A percentile compares a stretch with the other conserved stretches of the same genome.
Evolutionary conservation across 2,888 invertebrate genomes (phyloP).

Genomic region (Chromoteleia sp.): DNA sequence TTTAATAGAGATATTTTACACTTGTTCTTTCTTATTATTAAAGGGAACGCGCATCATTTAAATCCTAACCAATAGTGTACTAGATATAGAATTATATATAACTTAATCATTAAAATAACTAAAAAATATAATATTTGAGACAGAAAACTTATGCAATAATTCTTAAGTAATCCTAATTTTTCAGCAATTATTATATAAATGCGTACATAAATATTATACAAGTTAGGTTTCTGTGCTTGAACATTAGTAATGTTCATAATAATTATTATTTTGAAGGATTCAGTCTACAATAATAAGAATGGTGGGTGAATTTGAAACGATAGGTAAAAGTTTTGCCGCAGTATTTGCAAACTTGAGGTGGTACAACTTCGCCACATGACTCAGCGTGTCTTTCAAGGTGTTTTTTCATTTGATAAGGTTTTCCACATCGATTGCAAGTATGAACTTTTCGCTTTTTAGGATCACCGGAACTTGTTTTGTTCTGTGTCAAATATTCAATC

Average conservation of each 20-base stretch:
- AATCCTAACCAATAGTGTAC: no score
- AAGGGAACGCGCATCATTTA: no score
- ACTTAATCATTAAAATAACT: no score
- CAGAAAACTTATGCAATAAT: no score
- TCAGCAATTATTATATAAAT: no score
- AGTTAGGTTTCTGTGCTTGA: no score
- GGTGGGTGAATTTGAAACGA: constrained; percentile 74
- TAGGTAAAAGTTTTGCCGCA: constrained; percentile 76
- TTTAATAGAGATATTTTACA: no score
- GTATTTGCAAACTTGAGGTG: constrained; percentile 76
- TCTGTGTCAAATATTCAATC: constrained; percentile 67
- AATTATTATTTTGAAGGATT: constrained; percentile 18
- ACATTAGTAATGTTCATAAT: not conserved
- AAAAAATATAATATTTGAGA: no score
- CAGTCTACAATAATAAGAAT: constrained; percentile 69
- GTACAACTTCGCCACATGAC: constrained; percentile 65
- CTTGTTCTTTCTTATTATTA: no score
- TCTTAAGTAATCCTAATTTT: no score
- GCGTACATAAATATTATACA: no score
- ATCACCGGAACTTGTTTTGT: constrained; percentile 3
- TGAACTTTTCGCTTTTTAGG: constrained; percentile 65
- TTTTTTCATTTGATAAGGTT: constrained; percentile 82
- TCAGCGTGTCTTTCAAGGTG: constrained; percentile 74
- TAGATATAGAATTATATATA: no score
- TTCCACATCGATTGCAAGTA: constrained; percentile 82